Conservation (phyloP, 1,140 invertebrate species). For the Trinorchestia longiramus region DNA sequence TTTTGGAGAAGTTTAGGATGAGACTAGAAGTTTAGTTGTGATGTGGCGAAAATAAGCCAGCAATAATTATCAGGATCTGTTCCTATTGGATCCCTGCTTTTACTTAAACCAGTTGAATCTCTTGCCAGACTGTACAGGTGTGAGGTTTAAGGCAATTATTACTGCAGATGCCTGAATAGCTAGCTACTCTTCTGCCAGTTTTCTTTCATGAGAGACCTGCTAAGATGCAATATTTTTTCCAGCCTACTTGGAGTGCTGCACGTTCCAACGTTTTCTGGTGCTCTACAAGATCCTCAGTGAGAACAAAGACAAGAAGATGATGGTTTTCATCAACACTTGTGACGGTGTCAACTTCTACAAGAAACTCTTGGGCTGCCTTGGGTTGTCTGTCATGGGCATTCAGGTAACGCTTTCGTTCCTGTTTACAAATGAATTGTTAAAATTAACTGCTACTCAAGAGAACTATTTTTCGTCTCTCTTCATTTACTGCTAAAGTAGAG, state of each 20-base stretch:
- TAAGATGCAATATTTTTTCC: neutral
- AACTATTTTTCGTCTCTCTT: too few relatives aligned
- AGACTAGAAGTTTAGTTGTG: too few relatives aligned
- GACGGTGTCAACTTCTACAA: conserved; percentile 95
- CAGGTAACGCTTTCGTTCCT: conserved; percentile 81
- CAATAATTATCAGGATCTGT: too few relatives aligned
- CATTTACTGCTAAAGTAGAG: too few relatives aligned
- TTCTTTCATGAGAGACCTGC: neutral
- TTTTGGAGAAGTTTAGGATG: too few relatives aligned
- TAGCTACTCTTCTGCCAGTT: neutral
- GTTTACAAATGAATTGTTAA: neutral
- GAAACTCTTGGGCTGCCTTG: conserved; percentile 96
- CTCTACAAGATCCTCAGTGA: conserved; percentile 19
- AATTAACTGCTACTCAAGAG: too few relatives aligned
- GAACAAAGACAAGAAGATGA: conserved; percentile 90
- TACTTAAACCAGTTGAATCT: too few relatives aligned
- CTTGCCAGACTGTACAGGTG: too few relatives aligned
- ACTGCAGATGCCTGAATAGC: too few relatives aligned
- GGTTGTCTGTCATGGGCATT: conserved; percentile 94
- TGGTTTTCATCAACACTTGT: conserved; percentile 99
- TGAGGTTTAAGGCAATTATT: too few relatives aligned
- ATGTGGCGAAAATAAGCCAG: too few relatives aligned
- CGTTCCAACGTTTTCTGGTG: neutral
- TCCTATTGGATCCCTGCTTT: too few relatives aligned
- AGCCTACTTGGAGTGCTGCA: conserved; percentile 55